These are phyloP conservation scores for Caenorhabditis inopinata DNA, from an alignment of 1,140 invertebrate species.

Conservation along the genomic window DNA sequence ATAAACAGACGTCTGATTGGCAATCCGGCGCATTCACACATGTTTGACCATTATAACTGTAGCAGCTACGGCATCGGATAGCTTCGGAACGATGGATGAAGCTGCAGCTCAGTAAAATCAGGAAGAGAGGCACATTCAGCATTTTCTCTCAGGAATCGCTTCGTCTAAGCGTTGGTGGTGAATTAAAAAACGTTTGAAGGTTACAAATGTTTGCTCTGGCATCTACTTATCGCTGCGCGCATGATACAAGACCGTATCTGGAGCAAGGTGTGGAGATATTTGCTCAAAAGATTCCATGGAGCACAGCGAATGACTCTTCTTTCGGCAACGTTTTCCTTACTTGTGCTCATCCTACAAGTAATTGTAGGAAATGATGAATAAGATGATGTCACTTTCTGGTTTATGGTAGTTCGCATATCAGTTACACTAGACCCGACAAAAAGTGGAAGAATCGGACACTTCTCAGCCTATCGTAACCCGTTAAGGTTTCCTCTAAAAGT, in stretches of 20 bases:
- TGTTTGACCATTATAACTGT: conserved; percentile 16
- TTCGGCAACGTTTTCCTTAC: background rate
- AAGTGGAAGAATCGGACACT: no score
- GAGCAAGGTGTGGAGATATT: conserved; percentile 15
- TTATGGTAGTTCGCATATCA: no score
- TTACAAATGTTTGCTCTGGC: conserved; percentile 10
- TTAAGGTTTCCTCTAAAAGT: no score
- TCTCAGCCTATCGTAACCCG: no score
- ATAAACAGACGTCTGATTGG: background rate
- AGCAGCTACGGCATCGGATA: background rate
- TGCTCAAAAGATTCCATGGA: background rate
- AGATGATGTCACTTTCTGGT: background rate
- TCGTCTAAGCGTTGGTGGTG: background rate
- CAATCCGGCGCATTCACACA: conserved; percentile 20
- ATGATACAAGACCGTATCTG: conserved; percentile 1
- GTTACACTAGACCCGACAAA: no score
- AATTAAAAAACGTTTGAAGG: conserved; percentile 20
- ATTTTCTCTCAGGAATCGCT: background rate
- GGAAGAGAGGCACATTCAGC: background rate
- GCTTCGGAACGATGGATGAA: background rate
- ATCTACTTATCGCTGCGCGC: conserved; percentile 18
- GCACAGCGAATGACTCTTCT: background rate
- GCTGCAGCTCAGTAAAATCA: background rate
- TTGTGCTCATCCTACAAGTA: no score
- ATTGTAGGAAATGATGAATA: no score